A percentile compares a stretch with the other conserved stretches of the same genome.
Evolutionary conservation across 2,888 invertebrate genomes (phyloP).

Genomic region (Drosophila mercatorum): DNA sequence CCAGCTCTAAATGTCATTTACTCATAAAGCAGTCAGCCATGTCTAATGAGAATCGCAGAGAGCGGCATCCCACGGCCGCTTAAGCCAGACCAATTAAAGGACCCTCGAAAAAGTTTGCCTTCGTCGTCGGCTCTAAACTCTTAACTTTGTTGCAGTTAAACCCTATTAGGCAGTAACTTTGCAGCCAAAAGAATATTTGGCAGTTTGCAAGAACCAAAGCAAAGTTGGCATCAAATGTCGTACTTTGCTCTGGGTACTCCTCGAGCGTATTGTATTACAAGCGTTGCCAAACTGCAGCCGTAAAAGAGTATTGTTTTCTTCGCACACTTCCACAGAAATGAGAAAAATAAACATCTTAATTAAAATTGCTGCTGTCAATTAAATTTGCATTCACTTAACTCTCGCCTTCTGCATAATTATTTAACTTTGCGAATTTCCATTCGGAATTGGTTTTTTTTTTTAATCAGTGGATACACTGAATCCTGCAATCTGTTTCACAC

Average conservation of each 20-base stretch:
- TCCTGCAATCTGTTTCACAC: slow-evolving; percentile 17
- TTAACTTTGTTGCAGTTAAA: slow-evolving; percentile 55
- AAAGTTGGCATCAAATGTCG: slow-evolving; percentile 46
- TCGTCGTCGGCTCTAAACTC: slow-evolving; percentile 24
- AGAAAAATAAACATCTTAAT: slow-evolving; percentile 42
- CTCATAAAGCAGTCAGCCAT: not conserved
- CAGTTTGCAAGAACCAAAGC: slow-evolving; percentile 21
- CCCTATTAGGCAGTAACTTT: slow-evolving; percentile 51
- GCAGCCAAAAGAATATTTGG: slow-evolving; percentile 23
- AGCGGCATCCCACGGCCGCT: not conserved
- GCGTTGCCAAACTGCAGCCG: not conserved
- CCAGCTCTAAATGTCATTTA: not conserved
- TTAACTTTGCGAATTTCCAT: slow-evolving; percentile 41
- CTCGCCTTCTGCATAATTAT: slow-evolving; percentile 31
- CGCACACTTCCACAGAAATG: slow-evolving; percentile 10
- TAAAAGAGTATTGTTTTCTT: slow-evolving; percentile 16
- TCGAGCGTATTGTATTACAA: slow-evolving; percentile 20
- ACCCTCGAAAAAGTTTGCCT: slow-evolving; percentile 32
- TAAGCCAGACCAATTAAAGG: slow-evolving; percentile 18
- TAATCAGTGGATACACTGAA: slow-evolving; percentile 33
- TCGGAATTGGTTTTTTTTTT: slow-evolving; percentile 24
- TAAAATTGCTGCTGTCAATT: slow-evolving; percentile 33
- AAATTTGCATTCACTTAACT: slow-evolving; percentile 35
- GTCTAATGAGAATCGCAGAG: not conserved
- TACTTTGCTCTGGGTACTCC: not conserved